These are phyloP conservation scores for Neotoma lepida DNA, from an alignment of 2,113 vertebrate species.

Conservation along the genomic window DNA sequence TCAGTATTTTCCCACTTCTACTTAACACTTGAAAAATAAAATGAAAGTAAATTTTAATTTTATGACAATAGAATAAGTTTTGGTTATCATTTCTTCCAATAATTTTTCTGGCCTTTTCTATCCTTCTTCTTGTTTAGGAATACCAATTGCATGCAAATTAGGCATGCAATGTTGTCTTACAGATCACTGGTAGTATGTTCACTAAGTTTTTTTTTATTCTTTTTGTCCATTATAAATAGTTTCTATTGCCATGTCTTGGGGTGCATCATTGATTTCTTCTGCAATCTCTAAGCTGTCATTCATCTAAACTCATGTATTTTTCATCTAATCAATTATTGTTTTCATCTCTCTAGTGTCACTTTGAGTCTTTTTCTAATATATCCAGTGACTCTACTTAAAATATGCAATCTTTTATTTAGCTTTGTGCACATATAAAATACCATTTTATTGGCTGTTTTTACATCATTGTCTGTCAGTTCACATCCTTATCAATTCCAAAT, in stretches of 20 bases:
- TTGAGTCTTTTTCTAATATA: not conserved
- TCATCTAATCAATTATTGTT: not conserved
- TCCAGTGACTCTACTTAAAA: constrained; percentile 3
- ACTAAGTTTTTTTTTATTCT: constrained; percentile 8
- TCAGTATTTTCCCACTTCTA: not conserved
- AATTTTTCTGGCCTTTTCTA: not conserved
- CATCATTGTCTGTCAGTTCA: not conserved
- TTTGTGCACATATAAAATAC: not conserved
- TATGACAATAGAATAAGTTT: not conserved
- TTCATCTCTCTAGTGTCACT: not conserved
- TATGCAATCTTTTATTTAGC: not conserved
- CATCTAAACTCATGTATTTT: not conserved
- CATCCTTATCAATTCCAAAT: not conserved
- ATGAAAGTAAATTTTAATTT: not conserved
- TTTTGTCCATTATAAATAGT: not conserved
- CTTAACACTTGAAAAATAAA: not conserved
- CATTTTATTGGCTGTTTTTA: constrained; percentile 13
- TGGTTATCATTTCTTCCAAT: not conserved
- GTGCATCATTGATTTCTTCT: not conserved
- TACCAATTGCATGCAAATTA: not conserved
- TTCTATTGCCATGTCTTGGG: not conserved
- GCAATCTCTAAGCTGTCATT: not conserved
- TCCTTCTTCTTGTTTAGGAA: not conserved
- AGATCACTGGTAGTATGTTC: not conserved
- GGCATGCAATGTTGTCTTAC: not conserved